Conservation (phyloP, 1,140 invertebrate genomes). For the Pogonomyrmex barbatus region DNA sequence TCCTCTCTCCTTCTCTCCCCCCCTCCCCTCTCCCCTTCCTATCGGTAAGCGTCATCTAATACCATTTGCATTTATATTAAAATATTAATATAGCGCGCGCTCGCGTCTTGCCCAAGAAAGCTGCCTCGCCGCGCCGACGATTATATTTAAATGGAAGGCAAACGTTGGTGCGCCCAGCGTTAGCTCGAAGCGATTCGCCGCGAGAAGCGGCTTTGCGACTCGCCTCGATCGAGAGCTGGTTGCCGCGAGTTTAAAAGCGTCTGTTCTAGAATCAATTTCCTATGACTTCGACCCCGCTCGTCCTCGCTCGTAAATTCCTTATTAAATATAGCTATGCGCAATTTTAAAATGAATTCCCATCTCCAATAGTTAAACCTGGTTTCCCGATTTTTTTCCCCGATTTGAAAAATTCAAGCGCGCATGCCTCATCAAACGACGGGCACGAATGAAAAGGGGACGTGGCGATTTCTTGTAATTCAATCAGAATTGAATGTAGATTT, state of each 20-base stretch:
- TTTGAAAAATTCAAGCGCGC: no score
- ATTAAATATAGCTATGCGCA: slow-evolving; percentile 10
- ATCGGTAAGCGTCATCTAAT: slow-evolving; percentile 82
- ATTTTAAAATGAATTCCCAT: neutral
- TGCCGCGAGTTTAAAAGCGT: slow-evolving; percentile 29
- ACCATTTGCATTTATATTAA: slow-evolving; percentile 84
- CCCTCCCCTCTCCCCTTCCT: slow-evolving; percentile 62
- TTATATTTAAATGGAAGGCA: slow-evolving; percentile 80
- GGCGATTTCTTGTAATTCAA: neutral
- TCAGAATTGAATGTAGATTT: neutral
- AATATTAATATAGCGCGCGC: slow-evolving; percentile 81
- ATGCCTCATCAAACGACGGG: no score
- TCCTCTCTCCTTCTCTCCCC: neutral
- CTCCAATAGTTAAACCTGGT: no score
- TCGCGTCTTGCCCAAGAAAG: slow-evolving; percentile 57
- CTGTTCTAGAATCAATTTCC: slow-evolving; percentile 42
- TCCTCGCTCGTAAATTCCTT: neutral
- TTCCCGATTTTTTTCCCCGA: neutral
- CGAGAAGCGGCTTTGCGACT: slow-evolving; percentile 62
- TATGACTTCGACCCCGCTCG: neutral
- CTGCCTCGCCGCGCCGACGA: slow-evolving; percentile 74
- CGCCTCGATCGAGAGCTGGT: slow-evolving; percentile 43
- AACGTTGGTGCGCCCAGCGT: slow-evolving; percentile 71
- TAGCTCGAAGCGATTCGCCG: slow-evolving; percentile 66
- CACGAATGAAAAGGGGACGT: neutral